A percentile compares a stretch with the other conserved stretches of the same genome.
phyloP scores from a whole-genome alignment of 2,113 vertebrate genomes.

The Recurvirostra avosetta region DNA sequence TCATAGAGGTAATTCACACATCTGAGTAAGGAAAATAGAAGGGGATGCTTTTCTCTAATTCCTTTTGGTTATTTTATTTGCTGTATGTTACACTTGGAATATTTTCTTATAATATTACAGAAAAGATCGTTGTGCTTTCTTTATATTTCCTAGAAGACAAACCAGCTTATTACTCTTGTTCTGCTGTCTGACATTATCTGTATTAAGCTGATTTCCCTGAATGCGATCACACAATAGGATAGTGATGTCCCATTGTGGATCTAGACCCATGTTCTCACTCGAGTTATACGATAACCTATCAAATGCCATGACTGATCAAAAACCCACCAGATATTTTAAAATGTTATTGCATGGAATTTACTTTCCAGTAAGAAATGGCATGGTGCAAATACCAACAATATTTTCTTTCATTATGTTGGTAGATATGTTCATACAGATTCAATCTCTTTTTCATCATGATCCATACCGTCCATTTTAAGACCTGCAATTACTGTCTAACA shows the following conservation, averaged over 20 bases:
- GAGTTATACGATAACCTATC: not conserved
- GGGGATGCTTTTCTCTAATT: not conserved
- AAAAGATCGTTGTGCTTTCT: not conserved
- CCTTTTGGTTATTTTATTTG: not conserved
- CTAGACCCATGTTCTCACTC: not conserved
- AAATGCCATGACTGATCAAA: not conserved
- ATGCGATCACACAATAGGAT: rapidly evolving
- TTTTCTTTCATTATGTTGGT: not conserved
- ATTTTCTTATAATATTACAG: not conserved
- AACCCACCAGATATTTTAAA: not conserved
- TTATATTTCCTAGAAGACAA: not conserved
- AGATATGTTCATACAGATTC: not conserved
- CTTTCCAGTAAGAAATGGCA: not conserved
- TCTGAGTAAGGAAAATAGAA: not conserved
- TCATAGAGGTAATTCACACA: not conserved
- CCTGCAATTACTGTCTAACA: not conserved
- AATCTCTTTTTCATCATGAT: not conserved
- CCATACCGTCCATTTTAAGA: not conserved
- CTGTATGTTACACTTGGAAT: not conserved
- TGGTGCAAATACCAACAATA: not conserved
- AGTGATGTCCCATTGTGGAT: not conserved
- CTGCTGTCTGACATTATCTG: not conserved
- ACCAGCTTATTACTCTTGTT: not conserved
- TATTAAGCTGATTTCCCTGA: not conserved
- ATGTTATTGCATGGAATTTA: not conserved